Evolutionary conservation across 2,888 invertebrate species (phyloP).

Genomic region (Thereva nobilitata): DNA sequence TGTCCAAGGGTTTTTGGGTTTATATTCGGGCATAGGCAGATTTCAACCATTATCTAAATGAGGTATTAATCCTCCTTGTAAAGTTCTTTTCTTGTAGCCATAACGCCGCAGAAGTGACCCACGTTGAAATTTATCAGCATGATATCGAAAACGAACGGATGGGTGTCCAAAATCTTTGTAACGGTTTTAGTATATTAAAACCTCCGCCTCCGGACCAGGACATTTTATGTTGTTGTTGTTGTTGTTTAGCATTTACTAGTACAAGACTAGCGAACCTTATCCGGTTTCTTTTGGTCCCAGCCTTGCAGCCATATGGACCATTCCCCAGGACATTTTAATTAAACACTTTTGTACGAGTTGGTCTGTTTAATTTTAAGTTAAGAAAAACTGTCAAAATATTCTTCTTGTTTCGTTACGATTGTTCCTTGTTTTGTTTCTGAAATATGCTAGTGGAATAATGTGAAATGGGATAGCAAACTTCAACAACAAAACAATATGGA

Average conservation of each 20-base stretch:
- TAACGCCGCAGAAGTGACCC: slow-evolving; percentile 69
- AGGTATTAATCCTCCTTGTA: slow-evolving; percentile 72
- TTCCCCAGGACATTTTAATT: slow-evolving; percentile 54
- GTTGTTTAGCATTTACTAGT: too few relatives aligned
- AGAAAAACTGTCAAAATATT: too few relatives aligned
- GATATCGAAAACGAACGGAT: slow-evolving; percentile 39
- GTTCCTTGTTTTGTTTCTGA: too few relatives aligned
- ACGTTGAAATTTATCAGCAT: slow-evolving; percentile 30
- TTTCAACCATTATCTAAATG: slow-evolving; percentile 62
- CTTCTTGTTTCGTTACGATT: too few relatives aligned
- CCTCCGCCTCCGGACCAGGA: background rate
- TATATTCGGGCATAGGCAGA: slow-evolving; percentile 70
- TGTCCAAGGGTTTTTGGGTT: slow-evolving; percentile 76
- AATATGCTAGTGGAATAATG: too few relatives aligned
- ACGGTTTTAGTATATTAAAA: background rate
- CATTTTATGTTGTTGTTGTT: slow-evolving; percentile 85
- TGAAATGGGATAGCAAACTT: too few relatives aligned
- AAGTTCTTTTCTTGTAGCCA: slow-evolving; percentile 72
- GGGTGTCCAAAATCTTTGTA: slow-evolving; percentile 33
- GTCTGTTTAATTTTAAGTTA: too few relatives aligned
- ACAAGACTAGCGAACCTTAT: slow-evolving; percentile 76
- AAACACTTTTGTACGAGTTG: too few relatives aligned
- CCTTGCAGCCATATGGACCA: slow-evolving; percentile 70
- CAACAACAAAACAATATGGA: too few relatives aligned
- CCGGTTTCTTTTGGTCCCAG: slow-evolving; percentile 75